These are phyloP conservation scores for Drosophila serrata DNA, from an alignment of 1,140 invertebrate genomes.

Conservation along the genomic window DNA sequence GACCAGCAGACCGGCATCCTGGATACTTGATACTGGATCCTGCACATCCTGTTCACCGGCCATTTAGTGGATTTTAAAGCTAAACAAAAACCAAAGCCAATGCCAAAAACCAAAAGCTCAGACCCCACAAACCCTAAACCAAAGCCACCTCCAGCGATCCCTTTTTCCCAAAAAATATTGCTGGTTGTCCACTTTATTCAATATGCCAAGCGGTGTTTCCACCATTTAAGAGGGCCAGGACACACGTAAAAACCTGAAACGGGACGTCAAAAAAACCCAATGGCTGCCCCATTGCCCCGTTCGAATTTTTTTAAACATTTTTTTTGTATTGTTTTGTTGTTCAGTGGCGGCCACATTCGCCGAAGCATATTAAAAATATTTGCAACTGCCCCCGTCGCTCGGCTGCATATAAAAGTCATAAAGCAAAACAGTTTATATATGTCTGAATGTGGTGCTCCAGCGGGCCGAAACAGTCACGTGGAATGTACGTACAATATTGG, in stretches of 20 bases:
- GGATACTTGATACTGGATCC: slow-evolving; percentile 13
- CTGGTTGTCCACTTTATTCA: slow-evolving; percentile 61
- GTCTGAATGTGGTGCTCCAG: slow-evolving; percentile 37
- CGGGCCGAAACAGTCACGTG: slow-evolving; percentile 6
- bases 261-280: slow-evolving; percentile 44
- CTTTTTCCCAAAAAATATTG: slow-evolving; percentile 50
- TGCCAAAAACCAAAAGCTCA: slow-evolving; percentile 17
- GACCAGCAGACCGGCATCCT: slow-evolving; percentile 20
- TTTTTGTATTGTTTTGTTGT: slow-evolving; percentile 22
- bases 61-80: slow-evolving; percentile 69
- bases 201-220: slow-evolving; percentile 60
- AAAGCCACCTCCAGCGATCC: slow-evolving; percentile 4
- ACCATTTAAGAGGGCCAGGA: slow-evolving; percentile 28
- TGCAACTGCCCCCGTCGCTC: slow-evolving; percentile 48
- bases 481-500: neutral
- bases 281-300: slow-evolving; percentile 32
- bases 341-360: slow-evolving; percentile 27
- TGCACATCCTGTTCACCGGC: slow-evolving; percentile 29
- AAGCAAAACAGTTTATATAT: slow-evolving; percentile 79
- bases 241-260: slow-evolving; percentile 55
- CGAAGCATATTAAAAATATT: slow-evolving; percentile 81
- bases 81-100: slow-evolving; percentile 54
- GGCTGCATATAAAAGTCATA: slow-evolving; percentile 78
- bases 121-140: slow-evolving; percentile 3
- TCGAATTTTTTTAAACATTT: slow-evolving; percentile 47